Base-by-base conservation (phyloP, 2,888 invertebrate species). In the Corbicula japonica region DNA sequence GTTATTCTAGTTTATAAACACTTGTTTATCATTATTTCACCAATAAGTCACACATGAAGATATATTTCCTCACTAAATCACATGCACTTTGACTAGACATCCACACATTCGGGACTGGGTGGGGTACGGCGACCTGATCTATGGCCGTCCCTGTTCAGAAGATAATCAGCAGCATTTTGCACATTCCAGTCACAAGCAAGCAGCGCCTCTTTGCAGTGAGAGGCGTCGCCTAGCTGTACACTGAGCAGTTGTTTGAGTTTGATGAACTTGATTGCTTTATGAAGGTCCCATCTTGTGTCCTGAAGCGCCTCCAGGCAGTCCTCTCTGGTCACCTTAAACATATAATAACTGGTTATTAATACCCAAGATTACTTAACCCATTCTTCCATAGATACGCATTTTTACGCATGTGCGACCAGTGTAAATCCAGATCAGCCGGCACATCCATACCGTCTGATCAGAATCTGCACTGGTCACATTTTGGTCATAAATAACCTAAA, bases 251-350 rank as follows among this genome's bases (percentile, higher is more conserved):
- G 94, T 91, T 96, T 96, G 50, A 97, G 95, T 63, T 96, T 95
- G 28, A 96, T 95, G 80, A 97, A 94, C 92, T 98, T 98, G 84
- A 98, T 97, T 18, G 98, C 98, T 63, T 96, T 96, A 90, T 97
- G 96, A 0, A 98, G 96, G 91, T 98, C 96, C 98, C 98, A 98
- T 80, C 96, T 95, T 68, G 97, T 96, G 78, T 96, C 95, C 90
- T 98, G 97, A 50, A 98, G 93, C 0, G 97, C 97, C 80, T 95
- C 95, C 4, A 98, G 94, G 88, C 98, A 98, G 79, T 96, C 96
- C 84, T 96, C 96, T 0, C 96, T 87, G 44, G 89, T 90, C 61
- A 93, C 89, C 91, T 93, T 88, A 0, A 85, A 72, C 41, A 65
- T 30, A 44, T 12, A 41, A 41, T n/a, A n/a, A n/a, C n/a, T n/a